Percentiles rank a stretch among this genome's conserved stretches.
Conservation (phyloP, 2,797 vertebrate genomes). For the Synaphobranchus kaupii region DNA sequence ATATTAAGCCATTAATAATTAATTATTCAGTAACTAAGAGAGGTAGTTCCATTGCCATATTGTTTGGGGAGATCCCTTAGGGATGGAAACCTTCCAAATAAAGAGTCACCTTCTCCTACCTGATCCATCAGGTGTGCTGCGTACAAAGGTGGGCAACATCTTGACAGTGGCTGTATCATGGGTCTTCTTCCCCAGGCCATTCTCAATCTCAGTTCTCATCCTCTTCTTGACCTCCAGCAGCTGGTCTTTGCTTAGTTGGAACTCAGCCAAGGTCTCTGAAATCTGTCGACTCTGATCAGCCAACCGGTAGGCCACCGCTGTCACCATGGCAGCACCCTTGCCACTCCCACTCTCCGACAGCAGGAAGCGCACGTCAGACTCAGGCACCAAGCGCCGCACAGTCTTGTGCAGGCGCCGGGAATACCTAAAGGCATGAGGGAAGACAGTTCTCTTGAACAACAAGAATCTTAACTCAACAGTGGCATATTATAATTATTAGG, state of each 20-base stretch:
- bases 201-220: conserved; percentile 87
- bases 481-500: too few species aligned
- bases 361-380: conserved; percentile 91
- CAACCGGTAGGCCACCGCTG: conserved; percentile 89
- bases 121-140: conserved; percentile 88
- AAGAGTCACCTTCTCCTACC: conserved; percentile 68
- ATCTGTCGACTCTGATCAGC: conserved; percentile 89
- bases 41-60: neutral
- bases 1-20: neutral
- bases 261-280: conserved; percentile 80
- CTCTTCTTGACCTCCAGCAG: conserved; percentile 91
- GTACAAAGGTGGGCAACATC: conserved; percentile 94
- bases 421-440: conserved; percentile 72
- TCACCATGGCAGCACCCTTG: conserved; percentile 96
- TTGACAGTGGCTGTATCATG: conserved; percentile 86
- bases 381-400: conserved; percentile 90
- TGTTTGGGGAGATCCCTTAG: neutral
- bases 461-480: neutral
- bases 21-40: neutral
- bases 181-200: conserved; percentile 83
- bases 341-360: conserved; percentile 95
- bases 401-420: conserved; percentile 91
- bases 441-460: neutral
- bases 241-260: conserved; percentile 84
- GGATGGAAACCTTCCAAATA: neutral